Conservation (phyloP, 2,888 invertebrate genomes). For the Pristionchus japonicus region DNA sequence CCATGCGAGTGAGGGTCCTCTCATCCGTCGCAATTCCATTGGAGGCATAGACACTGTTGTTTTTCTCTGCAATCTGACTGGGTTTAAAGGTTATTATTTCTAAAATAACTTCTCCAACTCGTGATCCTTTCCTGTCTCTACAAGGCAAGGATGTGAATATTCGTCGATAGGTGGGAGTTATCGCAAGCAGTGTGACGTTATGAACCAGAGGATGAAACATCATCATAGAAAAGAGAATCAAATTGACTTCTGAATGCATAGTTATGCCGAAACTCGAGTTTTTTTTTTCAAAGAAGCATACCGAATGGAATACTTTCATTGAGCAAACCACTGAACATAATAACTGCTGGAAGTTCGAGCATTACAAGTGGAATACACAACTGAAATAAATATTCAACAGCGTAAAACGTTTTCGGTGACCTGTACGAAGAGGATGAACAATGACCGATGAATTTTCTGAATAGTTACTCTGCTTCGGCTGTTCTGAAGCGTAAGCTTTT, state of each 20-base stretch:
- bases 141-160: neutral
- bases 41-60: neutral
- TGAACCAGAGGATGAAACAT: neutral
- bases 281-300: too few relatives aligned
- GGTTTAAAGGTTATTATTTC: neutral
- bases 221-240: neutral
- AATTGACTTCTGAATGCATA: neutral
- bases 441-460: neutral
- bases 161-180: neutral
- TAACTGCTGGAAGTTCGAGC: neutral
- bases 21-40: neutral
- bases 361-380: neutral
- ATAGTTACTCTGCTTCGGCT: neutral
- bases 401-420: too few relatives aligned
- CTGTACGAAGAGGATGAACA: neutral
- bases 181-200: neutral
- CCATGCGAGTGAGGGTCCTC: neutral
- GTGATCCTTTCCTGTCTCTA: neutral
- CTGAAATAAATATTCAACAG: neutral
- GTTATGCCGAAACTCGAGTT: neutral
- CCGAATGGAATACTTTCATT: neutral
- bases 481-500: neutral
- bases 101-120: neutral
- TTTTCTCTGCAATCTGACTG: neutral
- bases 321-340: neutral